Percentiles rank a stretch among this genome's conserved stretches.
Evolutionary conservation across 30 jellyfish, hydroid and myxozoan species (phyloP).

Genomic region (Rhopilema esculentum): DNA sequence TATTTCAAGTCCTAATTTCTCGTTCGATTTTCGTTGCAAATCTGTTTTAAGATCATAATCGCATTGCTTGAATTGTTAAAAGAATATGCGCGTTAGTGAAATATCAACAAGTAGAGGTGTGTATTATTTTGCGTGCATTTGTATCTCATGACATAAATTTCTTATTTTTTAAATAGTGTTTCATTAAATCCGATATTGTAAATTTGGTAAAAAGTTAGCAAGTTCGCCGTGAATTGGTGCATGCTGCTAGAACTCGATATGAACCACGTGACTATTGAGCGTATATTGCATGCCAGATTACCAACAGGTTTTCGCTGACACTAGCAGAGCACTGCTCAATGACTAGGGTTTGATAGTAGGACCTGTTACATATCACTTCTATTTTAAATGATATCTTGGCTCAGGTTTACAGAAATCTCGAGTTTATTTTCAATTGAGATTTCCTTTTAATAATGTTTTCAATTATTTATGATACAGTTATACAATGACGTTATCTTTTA

Average conservation of each 20-base stretch:
- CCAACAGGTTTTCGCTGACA: slow-evolving; percentile 81
- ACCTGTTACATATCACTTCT: slow-evolving; percentile 42
- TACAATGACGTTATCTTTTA: no score
- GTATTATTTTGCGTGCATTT: neutral
- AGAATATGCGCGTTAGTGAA: no score
- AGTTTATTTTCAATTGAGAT: no score
- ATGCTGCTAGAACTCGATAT: slow-evolving; percentile 73
- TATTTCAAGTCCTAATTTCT: no score
- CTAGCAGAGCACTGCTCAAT: slow-evolving; percentile 63
- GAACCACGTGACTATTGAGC: slow-evolving; percentile 70
- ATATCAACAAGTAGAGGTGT: no score
- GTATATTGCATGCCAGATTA: slow-evolving; percentile 76
- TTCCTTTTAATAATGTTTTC: neutral
- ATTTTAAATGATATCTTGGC: neutral
- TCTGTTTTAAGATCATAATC: no score
- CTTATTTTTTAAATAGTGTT: no score
- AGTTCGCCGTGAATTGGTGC: slow-evolving; percentile 15
- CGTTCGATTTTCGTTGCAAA: no score
- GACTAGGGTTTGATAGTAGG: slow-evolving; percentile 87
- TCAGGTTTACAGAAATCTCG: no score
- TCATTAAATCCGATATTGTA: neutral
- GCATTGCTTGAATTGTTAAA: no score
- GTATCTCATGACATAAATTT: neutral
- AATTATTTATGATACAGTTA: no score
- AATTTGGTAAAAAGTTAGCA: no score